These are phyloP conservation scores for Smittia aterrima DNA, from an alignment of 2,888 invertebrate species.

Conservation along the genomic window DNA sequence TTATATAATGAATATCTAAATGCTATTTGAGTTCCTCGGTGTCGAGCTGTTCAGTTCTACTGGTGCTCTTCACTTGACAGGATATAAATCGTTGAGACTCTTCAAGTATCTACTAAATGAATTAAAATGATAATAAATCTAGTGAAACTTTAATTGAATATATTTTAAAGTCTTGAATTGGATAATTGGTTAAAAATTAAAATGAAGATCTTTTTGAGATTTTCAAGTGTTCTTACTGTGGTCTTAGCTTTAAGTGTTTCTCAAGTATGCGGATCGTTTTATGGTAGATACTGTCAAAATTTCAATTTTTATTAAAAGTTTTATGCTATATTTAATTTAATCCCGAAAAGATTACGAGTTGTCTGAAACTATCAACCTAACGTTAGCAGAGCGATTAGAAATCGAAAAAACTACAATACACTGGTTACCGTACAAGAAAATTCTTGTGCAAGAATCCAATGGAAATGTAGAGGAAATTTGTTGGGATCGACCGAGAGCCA, in stretches of 20 bases:
- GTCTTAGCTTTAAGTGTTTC: not conserved
- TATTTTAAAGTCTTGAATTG: no score
- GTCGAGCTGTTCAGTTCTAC: not conserved
- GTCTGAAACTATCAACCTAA: not conserved
- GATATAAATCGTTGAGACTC: not conserved
- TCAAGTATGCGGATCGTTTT: not conserved
- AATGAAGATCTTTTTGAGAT: not conserved
- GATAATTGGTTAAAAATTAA: not conserved
- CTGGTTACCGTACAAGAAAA: conserved; percentile 15
- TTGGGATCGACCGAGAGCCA: conserved; percentile 4
- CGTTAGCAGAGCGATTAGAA: not conserved
- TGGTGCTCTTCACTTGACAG: not conserved
- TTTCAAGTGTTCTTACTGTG: not conserved
- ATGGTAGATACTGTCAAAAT: not conserved
- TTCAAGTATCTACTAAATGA: no score
- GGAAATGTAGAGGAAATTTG: not conserved
- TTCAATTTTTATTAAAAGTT: no score
- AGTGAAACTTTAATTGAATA: no score
- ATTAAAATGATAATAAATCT: no score
- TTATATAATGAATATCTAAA: not conserved
- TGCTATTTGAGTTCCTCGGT: not conserved
- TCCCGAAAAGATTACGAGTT: no score
- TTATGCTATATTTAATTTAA: no score
- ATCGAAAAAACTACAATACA: conserved; percentile 12
- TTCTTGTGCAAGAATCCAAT: not conserved